Conservation (phyloP, 1,140 invertebrate species). For the Papilio xuthus region DNA sequence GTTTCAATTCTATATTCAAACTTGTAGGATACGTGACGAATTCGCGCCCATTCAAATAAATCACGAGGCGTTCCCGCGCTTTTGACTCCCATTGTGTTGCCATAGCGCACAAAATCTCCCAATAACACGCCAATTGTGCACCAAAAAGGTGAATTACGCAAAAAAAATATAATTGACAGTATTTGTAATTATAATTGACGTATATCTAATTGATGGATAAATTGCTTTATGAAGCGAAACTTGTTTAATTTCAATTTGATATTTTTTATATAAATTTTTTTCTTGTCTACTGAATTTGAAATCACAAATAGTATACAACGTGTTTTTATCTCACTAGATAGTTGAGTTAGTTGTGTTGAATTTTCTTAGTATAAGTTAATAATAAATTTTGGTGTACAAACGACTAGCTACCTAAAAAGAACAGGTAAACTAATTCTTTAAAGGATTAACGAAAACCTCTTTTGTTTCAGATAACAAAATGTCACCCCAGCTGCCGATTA, state of each 20-base stretch:
- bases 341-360: constrained; percentile 21
- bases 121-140: constrained; percentile 59
- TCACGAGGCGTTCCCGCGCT: constrained; percentile 67
- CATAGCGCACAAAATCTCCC: constrained; percentile 67
- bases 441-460: constrained; percentile 2
- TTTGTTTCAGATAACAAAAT: constrained; percentile 57
- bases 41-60: constrained; percentile 58
- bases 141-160: constrained; percentile 59
- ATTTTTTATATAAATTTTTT: constrained; percentile 36
- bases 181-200: constrained; percentile 59
- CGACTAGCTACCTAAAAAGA: constrained; percentile 8
- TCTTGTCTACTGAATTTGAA: neutral
- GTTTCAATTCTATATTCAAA: constrained; percentile 63
- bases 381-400: neutral
- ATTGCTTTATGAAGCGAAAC: constrained; percentile 52
- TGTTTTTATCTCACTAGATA: neutral
- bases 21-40: constrained; percentile 61
- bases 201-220: constrained; percentile 53
- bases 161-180: constrained; percentile 60
- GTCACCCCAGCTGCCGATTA: constrained; percentile 35
- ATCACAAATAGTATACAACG: neutral
- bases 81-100: constrained; percentile 66
- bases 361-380: neutral
- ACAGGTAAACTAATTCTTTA: neutral
- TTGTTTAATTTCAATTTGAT: constrained; percentile 44